phyloP scores from a whole-genome alignment of 2,797 vertebrate species.

The Centropyge bicolor region DNA sequence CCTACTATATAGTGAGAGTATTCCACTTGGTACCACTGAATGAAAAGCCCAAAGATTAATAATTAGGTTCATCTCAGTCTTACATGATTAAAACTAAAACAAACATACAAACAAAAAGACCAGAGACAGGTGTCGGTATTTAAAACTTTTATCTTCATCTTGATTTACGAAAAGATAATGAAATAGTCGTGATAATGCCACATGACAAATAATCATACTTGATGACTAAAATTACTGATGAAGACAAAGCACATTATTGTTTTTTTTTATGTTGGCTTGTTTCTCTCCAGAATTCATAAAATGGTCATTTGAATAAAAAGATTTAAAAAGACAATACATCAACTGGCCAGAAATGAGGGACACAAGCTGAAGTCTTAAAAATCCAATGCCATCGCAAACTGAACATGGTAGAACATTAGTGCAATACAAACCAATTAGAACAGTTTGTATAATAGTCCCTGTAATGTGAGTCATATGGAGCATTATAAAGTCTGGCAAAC shows the following conservation, averaged over 20 bases:
- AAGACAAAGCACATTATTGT: slow-evolving; percentile 29
- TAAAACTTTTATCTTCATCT: slow-evolving; percentile 55
- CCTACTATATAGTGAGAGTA: neutral
- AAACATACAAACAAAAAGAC: neutral
- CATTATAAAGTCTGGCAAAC: slow-evolving; percentile 6
- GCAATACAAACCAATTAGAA: slow-evolving; percentile 25
- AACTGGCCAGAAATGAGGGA: slow-evolving; percentile 36
- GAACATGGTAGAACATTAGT: slow-evolving; percentile 28
- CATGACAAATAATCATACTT: slow-evolving; percentile 49
- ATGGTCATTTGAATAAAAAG: slow-evolving; percentile 39
- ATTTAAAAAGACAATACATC: slow-evolving; percentile 36
- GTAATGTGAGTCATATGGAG: slow-evolving; percentile 18
- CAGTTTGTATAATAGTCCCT: slow-evolving; percentile 17
- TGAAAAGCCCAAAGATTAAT: neutral
- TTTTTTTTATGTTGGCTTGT: slow-evolving; percentile 18
- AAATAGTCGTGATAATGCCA: slow-evolving; percentile 27
- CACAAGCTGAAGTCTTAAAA: slow-evolving; percentile 7
- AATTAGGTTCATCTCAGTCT: neutral
- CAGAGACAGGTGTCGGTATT: slow-evolving; percentile 10
- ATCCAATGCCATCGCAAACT: slow-evolving; percentile 3
- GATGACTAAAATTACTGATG: slow-evolving; percentile 44
- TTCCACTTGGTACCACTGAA: neutral
- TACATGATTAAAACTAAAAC: neutral
- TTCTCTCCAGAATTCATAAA: slow-evolving; percentile 43
- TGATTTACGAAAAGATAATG: slow-evolving; percentile 58